phyloP scores from a whole-genome alignment of 1,140 invertebrate species.

The Heliconius congener region DNA sequence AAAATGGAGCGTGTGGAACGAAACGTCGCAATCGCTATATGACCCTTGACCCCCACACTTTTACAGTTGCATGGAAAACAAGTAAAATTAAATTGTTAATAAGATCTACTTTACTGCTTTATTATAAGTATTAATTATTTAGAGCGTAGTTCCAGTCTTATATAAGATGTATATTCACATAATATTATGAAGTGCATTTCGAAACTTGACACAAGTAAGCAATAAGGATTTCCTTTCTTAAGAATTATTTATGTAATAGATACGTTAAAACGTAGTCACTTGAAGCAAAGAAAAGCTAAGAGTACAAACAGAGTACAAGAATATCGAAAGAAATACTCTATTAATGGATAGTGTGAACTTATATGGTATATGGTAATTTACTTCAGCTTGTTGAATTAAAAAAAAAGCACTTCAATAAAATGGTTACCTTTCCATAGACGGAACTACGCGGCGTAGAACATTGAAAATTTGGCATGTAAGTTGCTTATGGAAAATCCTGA shows the following conservation, averaged over 20 bases:
- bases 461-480: too few species aligned
- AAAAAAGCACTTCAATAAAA: not conserved
- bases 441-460: too few species aligned
- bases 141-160: too few species aligned
- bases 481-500: too few species aligned
- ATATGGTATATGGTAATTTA: not conserved
- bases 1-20: not conserved
- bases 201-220: too few species aligned
- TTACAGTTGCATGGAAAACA: not conserved
- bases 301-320: too few species aligned
- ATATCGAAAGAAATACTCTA: too few species aligned
- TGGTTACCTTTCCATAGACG: too few species aligned
- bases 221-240: not conserved
- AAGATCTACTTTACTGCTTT: not conserved
- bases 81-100: not conserved
- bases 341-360: too few species aligned
- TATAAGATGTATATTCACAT: too few species aligned
- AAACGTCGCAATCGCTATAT: slow-evolving; percentile 10
- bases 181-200: too few species aligned
- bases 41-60: not conserved
- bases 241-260: not conserved
- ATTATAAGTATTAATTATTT: not conserved
- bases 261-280: not conserved
- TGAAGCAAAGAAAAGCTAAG: too few species aligned
- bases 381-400: not conserved